Evolutionary conservation across 2,797 vertebrate species (phyloP).

Genomic region (Chelon auratus): DNA sequence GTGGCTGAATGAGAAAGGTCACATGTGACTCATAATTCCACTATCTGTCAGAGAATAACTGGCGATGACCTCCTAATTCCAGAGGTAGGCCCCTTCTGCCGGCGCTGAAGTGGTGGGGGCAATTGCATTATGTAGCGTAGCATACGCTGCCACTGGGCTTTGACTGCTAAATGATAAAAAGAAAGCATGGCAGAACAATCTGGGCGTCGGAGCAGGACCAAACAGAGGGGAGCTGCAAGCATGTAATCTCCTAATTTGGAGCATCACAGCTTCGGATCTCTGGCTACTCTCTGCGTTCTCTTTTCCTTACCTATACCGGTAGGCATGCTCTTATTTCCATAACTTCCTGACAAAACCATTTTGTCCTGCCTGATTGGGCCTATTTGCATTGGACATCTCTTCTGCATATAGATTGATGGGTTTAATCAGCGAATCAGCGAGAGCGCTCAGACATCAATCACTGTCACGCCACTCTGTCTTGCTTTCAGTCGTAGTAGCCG

Average conservation of each 20-base stretch:
- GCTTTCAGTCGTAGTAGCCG: conserved; percentile 67
- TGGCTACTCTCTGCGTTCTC: conserved; percentile 29
- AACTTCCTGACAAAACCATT: conserved; percentile 92
- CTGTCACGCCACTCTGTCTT: conserved; percentile 85
- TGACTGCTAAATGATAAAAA: conserved; percentile 68
- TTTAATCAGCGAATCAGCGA: conserved; percentile 99
- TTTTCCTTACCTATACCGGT: conserved; percentile 66
- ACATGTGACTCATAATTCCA: conserved; percentile 18
- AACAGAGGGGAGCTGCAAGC: conserved; percentile 64
- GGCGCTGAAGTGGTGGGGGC: conserved; percentile 26
- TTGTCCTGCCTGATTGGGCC: conserved; percentile 94
- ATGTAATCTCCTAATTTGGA: conserved; percentile 86
- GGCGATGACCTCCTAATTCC: conserved; percentile 33
- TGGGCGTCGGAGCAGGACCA: conserved; percentile 67
- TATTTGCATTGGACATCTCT: conserved; percentile 95
- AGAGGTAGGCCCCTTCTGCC: conserved; percentile 5
- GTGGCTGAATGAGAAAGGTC: conserved; percentile 28
- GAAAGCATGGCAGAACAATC: conserved; percentile 79
- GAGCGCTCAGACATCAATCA: conserved; percentile 95
- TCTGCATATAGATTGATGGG: conserved; percentile 99
- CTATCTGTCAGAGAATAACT: conserved; percentile 23
- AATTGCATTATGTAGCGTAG: conserved; percentile 50
- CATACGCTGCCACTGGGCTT: conserved; percentile 26
- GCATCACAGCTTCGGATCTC: conserved; percentile 74
- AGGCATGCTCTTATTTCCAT: conserved; percentile 82